A percentile compares a stretch with the other conserved stretches of the same genome.
Evolutionary conservation across 2,888 invertebrate genomes (phyloP).

Genomic region (Drosophila austrosaltans): DNA sequence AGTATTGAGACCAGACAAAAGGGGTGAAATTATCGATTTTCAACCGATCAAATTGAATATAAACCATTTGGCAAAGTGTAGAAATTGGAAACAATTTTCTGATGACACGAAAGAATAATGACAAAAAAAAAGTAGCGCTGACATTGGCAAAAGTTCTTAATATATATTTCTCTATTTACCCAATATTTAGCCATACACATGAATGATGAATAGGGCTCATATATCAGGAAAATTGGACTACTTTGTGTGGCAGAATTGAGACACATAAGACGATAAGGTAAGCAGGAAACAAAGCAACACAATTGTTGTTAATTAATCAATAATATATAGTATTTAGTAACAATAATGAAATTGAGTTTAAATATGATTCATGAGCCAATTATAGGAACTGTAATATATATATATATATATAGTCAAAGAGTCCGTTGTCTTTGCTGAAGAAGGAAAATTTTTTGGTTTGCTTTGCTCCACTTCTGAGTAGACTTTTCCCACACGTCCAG

Average conservation of each 20-base stretch:
- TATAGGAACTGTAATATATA: slow-evolving; percentile 31
- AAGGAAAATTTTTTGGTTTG: not conserved
- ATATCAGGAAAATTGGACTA: slow-evolving; percentile 5
- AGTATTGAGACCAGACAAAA: no score
- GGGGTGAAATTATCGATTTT: no score
- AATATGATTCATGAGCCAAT: slow-evolving; percentile 36
- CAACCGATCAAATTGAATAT: no score
- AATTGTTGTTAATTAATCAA: slow-evolving; percentile 2
- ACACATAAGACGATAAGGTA: slow-evolving; percentile 41
- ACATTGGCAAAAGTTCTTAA: not conserved
- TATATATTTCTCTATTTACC: slow-evolving; percentile 4
- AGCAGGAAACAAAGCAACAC: slow-evolving; percentile 1
- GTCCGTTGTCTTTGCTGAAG: slow-evolving; percentile 4
- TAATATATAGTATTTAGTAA: slow-evolving; percentile 3
- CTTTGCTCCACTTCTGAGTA: slow-evolving; percentile 1
- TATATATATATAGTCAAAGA: slow-evolving; percentile 22
- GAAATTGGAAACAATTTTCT: not conserved
- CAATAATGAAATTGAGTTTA: not conserved
- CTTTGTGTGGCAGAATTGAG: slow-evolving; percentile 46
- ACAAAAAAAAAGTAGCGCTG: not conserved
- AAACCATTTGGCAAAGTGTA: not conserved
- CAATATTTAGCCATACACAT: slow-evolving; percentile 4
- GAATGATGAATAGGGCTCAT: slow-evolving; percentile 10
- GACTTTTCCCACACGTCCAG: slow-evolving; percentile 7
- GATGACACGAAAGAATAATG: not conserved